Base-by-base conservation (phyloP, 2,888 invertebrate genomes). In the Taenaris catops region DNA sequence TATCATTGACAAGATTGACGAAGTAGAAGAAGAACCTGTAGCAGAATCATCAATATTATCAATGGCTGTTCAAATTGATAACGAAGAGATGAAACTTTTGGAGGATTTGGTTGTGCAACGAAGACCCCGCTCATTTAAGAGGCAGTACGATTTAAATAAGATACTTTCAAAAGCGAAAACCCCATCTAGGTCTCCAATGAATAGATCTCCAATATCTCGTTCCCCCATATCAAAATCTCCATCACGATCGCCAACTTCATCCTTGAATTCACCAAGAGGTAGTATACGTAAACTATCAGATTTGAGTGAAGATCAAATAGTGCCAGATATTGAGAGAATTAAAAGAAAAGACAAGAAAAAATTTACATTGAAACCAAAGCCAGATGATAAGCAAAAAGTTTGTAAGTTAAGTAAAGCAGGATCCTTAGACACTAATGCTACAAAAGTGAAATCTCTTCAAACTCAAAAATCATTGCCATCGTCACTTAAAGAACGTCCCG, bases 391-490 rank as follows among this genome's bases (percentile, higher is more conserved):
- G 46, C 73, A 69, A 36, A 86, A 78, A 49, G 63, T 47, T 14
- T 65, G 58, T 37, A 84, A 84, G 53, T 55, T 86, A 64, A 81
- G 88, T 43, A 84, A 88, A 64, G 76, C 72, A 11, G 87, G 87
- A 28, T 88, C 87, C 16, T 53, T 87, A 17, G 83, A 88, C 49
- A 88, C 87, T 6, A 81, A 76, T 49, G 86, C 78, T 24, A 78
- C 75, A 33, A 80, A 76, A 70, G 56, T 86, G 1, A 84, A 79
- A 58, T 65, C 80, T 9, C 55, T 87, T 23, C 81, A 83, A 54
- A 86, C 88, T 7, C 84, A 88, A 46, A 89, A 90, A 47, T 89
- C 90, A 4, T 71, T 89, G 34, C 89, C 89, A 0, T 87, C 87
- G 1, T 86, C 88, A 5, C 55, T 87, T 3, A 87, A 87, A 58